Base-by-base conservation (phyloP, 1,140 invertebrate species). In the Aphelinus certus region DNA sequence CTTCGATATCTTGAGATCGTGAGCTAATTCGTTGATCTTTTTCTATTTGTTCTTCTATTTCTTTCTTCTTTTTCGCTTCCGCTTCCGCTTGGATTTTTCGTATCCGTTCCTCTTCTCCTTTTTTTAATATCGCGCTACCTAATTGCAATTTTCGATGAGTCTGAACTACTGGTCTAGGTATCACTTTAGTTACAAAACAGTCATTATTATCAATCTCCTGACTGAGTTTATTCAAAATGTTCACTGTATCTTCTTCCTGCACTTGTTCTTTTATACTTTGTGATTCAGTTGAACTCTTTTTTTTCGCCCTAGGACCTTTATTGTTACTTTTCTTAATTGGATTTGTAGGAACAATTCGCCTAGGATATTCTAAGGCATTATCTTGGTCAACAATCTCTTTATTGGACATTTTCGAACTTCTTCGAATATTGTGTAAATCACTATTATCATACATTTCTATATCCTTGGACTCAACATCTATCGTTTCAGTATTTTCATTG, bases 271-370 rank as follows among this genome's bases (percentile, higher is more conserved):
- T 56, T 55, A 65, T 51, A 45, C 26, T 65, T 58, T 64, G 63
- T 51, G 60, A 57, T 65, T 58, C 5, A 53, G 10, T 63, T 42
- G 26, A 26, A 61, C 60, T 60, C 71, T 61, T 75, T 49, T 79
- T 73, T 5, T 61, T 75, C 2, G 42, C 61, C 65, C 55, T 60
- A 45, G 69, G 67, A n/a, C 63, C 64, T 72, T 75, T 69, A 7
- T 42, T 63, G 47, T 55, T 72, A 26, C 26, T 26, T 68, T 43
- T 66, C 69, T 49, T 79, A 61, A 45, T 66, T 62, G 80, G 65
- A 70, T 64, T 80, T 7, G 75, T 71, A 57, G 81, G 76, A 63
- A 10, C 9, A 47, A 79, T 67, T 53, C 72, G 79, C 67, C 66
- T 78, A 48, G 81, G 67, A 71, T 77, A 64, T 7, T 61, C 43